Evolutionary conservation across 2,888 invertebrate species (phyloP).

Genomic region (Hemaris fuciformis): DNA sequence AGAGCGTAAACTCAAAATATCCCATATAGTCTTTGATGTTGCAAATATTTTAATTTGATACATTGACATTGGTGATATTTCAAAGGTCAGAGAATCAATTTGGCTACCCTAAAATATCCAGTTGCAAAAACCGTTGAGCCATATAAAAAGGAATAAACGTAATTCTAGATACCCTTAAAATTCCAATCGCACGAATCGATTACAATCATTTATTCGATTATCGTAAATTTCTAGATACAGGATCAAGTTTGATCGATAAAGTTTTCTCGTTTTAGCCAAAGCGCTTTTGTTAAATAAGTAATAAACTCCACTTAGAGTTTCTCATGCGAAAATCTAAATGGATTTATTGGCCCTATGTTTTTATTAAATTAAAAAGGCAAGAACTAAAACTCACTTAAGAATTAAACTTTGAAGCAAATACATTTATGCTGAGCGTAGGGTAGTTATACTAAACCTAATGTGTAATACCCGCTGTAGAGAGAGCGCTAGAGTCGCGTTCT

Average conservation of each 20-base stretch:
- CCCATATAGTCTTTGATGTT: too few relatives aligned
- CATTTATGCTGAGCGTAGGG: too few relatives aligned
- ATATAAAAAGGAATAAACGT: background rate
- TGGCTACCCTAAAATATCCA: background rate
- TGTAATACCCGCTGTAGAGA: too few relatives aligned
- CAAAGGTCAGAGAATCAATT: too few relatives aligned
- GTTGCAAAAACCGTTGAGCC: background rate
- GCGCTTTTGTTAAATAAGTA: background rate
- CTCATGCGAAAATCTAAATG: background rate
- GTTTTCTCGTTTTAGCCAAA: background rate
- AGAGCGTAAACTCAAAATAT: too few relatives aligned
- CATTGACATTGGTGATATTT: too few relatives aligned
- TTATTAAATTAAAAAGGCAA: background rate
- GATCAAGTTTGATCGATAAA: slow-evolving; percentile 9
- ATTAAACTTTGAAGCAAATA: too few relatives aligned
- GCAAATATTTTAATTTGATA: too few relatives aligned
- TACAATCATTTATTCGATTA: background rate
- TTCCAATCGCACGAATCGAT: background rate
- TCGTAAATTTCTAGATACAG: slow-evolving; percentile 4
- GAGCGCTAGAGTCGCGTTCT: too few relatives aligned
- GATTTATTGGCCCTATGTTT: background rate
- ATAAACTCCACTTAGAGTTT: background rate
- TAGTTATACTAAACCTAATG: too few relatives aligned
- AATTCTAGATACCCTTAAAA: background rate
- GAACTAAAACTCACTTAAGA: too few relatives aligned